A percentile compares a stretch with the other conserved stretches of the same genome.
phyloP scores from a whole-genome alignment of 2,797 vertebrate species.

The Salmo trutta region DNA sequence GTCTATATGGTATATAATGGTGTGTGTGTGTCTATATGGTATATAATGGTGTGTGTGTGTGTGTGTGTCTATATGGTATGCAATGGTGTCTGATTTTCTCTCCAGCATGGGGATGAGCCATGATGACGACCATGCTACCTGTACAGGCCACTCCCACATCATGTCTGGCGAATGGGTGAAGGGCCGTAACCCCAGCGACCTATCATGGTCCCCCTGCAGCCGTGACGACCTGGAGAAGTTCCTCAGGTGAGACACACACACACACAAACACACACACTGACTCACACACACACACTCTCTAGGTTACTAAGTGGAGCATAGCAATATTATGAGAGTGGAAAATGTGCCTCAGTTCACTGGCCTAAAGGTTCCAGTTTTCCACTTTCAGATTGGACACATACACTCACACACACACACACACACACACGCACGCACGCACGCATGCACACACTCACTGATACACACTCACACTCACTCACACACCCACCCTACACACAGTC shows the following conservation, averaged over 20 bases:
- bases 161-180: conserved; percentile 99
- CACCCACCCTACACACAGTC: not conserved
- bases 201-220: conserved; percentile 96
- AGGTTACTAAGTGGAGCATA: conserved; percentile 25
- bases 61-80: not conserved
- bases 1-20: too few relatives aligned
- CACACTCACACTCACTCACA: not conserved
- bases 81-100: conserved; percentile 1
- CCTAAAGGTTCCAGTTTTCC: conserved; percentile 20
- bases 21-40: too few relatives aligned
- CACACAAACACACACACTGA: conserved; percentile 4
- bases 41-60: not conserved
- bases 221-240: conserved; percentile 92
- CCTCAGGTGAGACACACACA: conserved; percentile 78
- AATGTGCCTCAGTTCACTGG: conserved; percentile 20
- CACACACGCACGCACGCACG: too few relatives aligned
- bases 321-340: conserved; percentile 27
- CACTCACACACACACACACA: not conserved
- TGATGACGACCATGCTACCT: conserved; percentile 89
- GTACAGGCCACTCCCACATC: conserved; percentile 90
- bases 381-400: conserved; percentile 17
- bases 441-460: not conserved
- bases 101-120: conserved; percentile 96
- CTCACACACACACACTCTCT: not conserved
- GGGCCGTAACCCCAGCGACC: conserved; percentile 93